Evolutionary conservation across 2,888 invertebrate species (phyloP).

Genomic region (Xestia ashworthii): DNA sequence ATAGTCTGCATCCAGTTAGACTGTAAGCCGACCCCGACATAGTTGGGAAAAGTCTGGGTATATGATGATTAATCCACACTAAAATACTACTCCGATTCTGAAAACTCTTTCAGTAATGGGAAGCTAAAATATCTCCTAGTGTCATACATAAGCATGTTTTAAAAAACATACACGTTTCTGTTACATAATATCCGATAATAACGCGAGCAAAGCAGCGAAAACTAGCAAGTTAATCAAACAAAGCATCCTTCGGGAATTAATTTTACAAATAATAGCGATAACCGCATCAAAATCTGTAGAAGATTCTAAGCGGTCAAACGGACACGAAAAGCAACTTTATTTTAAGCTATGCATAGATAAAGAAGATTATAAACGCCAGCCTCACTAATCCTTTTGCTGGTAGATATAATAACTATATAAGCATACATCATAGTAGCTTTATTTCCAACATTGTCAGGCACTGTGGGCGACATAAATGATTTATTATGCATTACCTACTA

Average conservation of each 20-base stretch:
- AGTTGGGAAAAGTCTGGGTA: too few species aligned
- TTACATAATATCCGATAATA: neutral
- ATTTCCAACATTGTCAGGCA: slow-evolving; percentile 13
- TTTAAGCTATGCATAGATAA: neutral
- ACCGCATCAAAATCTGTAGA: slow-evolving; percentile 1
- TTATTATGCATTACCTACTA: slow-evolving; percentile 22
- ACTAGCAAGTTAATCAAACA: neutral
- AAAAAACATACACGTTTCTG: neutral
- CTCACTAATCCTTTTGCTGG: neutral
- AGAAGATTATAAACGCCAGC: neutral
- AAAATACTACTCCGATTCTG: neutral
- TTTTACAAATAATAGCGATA: neutral
- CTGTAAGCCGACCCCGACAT: too few species aligned
- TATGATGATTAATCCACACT: neutral
- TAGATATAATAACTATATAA: slow-evolving; percentile 6
- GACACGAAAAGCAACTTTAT: neutral
- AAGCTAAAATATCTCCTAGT: neutral
- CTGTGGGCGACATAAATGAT: slow-evolving; percentile 28
- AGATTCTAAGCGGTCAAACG: neutral
- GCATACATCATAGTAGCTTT: slow-evolving; percentile 24
- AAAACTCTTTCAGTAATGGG: neutral
- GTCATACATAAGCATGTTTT: neutral
- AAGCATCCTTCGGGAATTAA: neutral
- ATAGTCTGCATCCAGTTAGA: too few species aligned
- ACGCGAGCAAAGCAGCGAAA: neutral